Evolutionary conservation across 1,140 invertebrate species (phyloP).

Genomic region (Maconellicoccus hirsutus): DNA sequence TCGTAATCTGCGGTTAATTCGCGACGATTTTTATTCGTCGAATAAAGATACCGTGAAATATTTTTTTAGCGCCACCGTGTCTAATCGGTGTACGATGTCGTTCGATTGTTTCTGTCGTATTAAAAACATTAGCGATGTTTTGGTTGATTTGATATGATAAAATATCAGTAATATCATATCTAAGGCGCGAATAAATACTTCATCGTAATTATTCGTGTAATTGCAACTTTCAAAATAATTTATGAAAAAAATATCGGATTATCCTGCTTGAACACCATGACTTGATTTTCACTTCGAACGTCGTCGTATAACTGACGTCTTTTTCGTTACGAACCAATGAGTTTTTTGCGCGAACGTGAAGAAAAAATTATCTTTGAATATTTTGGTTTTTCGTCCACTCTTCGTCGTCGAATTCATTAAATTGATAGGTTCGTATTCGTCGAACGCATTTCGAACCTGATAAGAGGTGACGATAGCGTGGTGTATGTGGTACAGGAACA

Average conservation of each 20-base stretch:
- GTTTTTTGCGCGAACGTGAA: background rate
- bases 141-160: slow-evolving; percentile 9
- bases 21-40: too few relatives aligned
- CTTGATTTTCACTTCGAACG: background rate
- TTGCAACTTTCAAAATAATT: slow-evolving; percentile 1
- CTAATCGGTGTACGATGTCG: background rate
- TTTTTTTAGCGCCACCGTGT: slow-evolving; percentile 2
- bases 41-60: background rate
- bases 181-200: background rate
- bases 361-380: too few relatives aligned
- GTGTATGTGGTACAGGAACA: too few relatives aligned
- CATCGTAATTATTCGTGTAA: background rate
- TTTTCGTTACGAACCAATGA: background rate
- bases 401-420: too few relatives aligned
- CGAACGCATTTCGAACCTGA: too few relatives aligned
- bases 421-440: too few relatives aligned
- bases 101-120: background rate
- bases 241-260: slow-evolving; percentile 6
- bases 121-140: slow-evolving; percentile 1
- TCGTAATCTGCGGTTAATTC: too few relatives aligned
- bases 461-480: too few relatives aligned
- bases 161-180: slow-evolving; percentile 1
- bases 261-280: background rate
- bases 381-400: too few relatives aligned
- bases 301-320: background rate